Conservation (phyloP, 2,888 invertebrate species). For the Acleris holmiana region DNA sequence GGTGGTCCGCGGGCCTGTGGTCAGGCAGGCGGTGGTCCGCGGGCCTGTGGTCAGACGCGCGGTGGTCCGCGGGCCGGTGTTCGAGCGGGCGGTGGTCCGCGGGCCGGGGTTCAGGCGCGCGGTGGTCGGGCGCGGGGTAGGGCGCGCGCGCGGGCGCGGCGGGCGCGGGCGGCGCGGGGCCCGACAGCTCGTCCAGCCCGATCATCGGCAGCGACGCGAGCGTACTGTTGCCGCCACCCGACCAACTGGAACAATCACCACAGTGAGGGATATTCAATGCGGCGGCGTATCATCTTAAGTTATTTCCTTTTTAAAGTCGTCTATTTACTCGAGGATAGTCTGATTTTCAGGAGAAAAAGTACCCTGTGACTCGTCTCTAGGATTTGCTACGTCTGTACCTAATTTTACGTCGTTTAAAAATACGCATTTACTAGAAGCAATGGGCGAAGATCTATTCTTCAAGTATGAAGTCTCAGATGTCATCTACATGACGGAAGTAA, state of each 20-base stretch:
- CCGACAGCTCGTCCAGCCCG: conserved; percentile 85
- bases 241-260: conserved; percentile 76
- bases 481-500: no score
- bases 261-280: no score
- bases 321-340: no score
- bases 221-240: conserved; percentile 87
- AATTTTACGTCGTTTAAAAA: no score
- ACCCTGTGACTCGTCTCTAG: no score
- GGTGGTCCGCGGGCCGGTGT: conserved; percentile 31
- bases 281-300: no score
- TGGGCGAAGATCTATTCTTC: no score
- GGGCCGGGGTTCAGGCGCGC: neutral
- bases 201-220: conserved; percentile 91
- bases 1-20: conserved; percentile 18
- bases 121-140: conserved; percentile 24
- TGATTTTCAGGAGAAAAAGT: no score
- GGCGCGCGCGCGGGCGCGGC: conserved; percentile 39
- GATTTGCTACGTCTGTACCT: no score
- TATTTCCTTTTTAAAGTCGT: no score
- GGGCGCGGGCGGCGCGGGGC: conserved; percentile 46
- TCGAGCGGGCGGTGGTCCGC: neutral
- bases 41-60: conserved; percentile 35
- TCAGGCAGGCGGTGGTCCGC: conserved; percentile 6
- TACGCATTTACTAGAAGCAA: no score
- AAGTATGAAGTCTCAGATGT: no score